Evolutionary conservation across 2,797 vertebrate species (phyloP).

Genomic region (Aselliscus stoliczkanus): DNA sequence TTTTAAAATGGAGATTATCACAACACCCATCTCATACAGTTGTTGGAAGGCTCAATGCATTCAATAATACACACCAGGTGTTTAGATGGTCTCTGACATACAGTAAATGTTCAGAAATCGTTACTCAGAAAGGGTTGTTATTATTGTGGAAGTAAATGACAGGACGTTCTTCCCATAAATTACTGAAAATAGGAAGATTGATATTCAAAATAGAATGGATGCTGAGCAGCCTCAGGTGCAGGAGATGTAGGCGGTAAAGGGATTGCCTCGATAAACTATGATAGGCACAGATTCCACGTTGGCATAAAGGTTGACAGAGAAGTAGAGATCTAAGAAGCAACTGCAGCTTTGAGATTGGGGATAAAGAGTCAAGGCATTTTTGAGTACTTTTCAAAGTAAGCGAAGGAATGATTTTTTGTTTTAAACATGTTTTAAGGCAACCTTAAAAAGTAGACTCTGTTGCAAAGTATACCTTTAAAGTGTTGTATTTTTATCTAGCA

Average conservation of each 20-base stretch:
- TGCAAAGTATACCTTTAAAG: constrained; percentile 37
- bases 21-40: neutral
- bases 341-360: neutral
- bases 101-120: neutral
- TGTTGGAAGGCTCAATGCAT: neutral
- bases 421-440: constrained; percentile 29
- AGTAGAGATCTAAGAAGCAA: neutral
- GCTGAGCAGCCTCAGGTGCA: neutral
- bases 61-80: neutral
- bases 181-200: neutral
- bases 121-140: neutral
- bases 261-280: neutral
- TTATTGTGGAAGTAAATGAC: neutral
- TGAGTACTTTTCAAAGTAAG: constrained; percentile 54
- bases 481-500: constrained; percentile 51
- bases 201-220: neutral
- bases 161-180: neutral
- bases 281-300: neutral
- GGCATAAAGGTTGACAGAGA: neutral
- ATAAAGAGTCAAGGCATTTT: constrained; percentile 9
- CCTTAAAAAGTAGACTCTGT: constrained; percentile 45
- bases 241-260: neutral
- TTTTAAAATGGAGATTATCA: neutral
- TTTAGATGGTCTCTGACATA: neutral
- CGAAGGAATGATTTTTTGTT: constrained; percentile 27